Evolutionary conservation across 2,888 invertebrate species (phyloP).

Genomic region (Adelognathus sp.): DNA sequence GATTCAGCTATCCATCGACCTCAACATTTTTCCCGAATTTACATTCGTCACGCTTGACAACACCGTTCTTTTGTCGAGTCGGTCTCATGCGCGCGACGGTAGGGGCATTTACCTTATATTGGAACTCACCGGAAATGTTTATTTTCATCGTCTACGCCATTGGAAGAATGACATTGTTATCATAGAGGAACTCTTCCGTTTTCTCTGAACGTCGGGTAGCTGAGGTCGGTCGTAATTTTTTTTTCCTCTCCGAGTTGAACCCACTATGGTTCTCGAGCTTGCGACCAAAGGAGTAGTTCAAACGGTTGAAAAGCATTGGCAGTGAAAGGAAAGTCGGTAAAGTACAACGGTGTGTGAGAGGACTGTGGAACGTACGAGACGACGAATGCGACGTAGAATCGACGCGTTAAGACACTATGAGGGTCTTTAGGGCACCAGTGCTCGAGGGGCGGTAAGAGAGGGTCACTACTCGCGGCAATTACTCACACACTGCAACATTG

Average conservation of each 20-base stretch:
- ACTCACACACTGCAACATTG: not conserved
- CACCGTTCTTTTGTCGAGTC: too few relatives aligned
- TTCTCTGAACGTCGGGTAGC: not conserved
- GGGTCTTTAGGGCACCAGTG: constrained; percentile 16
- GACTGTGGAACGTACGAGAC: not conserved
- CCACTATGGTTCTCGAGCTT: not conserved
- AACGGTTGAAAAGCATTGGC: not conserved
- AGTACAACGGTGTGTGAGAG: not conserved
- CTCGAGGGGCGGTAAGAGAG: constrained; percentile 7
- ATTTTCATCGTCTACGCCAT: not conserved
- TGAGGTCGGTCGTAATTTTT: not conserved
- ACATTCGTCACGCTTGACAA: too few relatives aligned
- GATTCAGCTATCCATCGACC: too few relatives aligned
- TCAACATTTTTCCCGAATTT: too few relatives aligned
- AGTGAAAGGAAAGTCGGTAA: not conserved
- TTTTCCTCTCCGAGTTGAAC: not conserved
- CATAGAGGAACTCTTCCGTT: not conserved
- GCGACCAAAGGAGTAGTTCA: not conserved
- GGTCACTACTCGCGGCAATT: constrained; percentile 37
- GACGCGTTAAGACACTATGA: constrained; percentile 18
- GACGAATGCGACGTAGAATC: constrained; percentile 12
- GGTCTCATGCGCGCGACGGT: too few relatives aligned
- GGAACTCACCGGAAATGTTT: not conserved
- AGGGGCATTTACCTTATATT: too few relatives aligned
- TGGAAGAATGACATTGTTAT: not conserved